Conservation (phyloP, 1,140 invertebrate species). For the Alviniconcha marisindica region DNA sequence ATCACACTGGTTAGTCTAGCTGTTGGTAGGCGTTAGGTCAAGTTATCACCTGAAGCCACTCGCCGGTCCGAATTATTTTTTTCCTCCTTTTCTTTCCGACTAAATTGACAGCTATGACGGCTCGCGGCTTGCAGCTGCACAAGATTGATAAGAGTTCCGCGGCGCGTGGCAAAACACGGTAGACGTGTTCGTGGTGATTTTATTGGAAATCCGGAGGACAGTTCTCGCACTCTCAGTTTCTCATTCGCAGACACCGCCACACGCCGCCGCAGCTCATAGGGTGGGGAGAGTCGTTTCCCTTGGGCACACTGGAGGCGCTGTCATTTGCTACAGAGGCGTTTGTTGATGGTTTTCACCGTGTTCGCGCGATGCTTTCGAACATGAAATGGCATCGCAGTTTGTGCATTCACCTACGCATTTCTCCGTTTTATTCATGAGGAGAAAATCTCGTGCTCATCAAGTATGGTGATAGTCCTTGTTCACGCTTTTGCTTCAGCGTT, state of each 20-base stretch:
- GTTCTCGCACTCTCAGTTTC: not conserved
- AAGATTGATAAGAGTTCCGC: not conserved
- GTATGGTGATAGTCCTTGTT: constrained; percentile 18
- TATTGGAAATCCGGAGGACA: constrained; percentile 18
- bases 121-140: not conserved
- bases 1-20: too few relatives aligned
- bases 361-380: constrained; percentile 22
- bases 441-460: not conserved
- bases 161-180: too few relatives aligned
- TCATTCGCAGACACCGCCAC: not conserved
- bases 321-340: not conserved
- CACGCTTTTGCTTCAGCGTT: constrained; percentile 20
- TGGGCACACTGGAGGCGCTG: constrained; percentile 19
- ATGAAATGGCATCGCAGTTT: constrained; percentile 1
- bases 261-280: not conserved
- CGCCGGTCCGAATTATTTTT: too few relatives aligned
- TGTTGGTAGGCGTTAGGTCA: too few relatives aligned
- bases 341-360: not conserved
- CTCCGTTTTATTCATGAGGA: not conserved
- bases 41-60: too few relatives aligned
- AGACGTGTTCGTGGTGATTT: not conserved
- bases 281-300: constrained; percentile 5
- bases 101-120: not conserved
- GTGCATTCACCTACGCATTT: not conserved
- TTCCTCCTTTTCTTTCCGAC: too few relatives aligned